Percentiles rank a stretch among this genome's conserved stretches.
phyloP scores from a whole-genome alignment of 2,797 vertebrate genomes.

The Synaphobranchus kaupii region DNA sequence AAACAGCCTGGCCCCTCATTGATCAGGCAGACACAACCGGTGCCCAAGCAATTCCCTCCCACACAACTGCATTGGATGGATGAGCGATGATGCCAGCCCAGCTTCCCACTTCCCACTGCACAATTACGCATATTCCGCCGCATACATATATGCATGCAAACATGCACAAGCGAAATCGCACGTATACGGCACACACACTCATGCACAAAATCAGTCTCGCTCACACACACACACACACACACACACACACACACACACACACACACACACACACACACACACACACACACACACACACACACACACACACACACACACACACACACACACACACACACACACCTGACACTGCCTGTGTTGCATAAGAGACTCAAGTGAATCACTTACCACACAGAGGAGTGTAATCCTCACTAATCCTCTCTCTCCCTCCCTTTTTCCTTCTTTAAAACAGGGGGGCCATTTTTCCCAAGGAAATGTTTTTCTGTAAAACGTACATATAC shows the following conservation, averaged over 20 bases:
- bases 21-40: conserved; percentile 40
- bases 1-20: conserved; percentile 28
- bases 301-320: conserved; percentile 44
- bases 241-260: background rate
- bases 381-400: conserved; percentile 64
- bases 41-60: background rate
- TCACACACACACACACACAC: background rate
- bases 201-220: background rate
- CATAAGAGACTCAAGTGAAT: conserved; percentile 67
- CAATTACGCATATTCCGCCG: conserved; percentile 30
- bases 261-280: conserved; percentile 40
- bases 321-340: background rate
- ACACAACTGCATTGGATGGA: background rate
- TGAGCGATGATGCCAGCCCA: background rate
- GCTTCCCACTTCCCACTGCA: background rate
- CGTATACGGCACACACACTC: background rate
- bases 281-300: conserved; percentile 56
- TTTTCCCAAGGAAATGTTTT: background rate
- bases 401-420: conserved; percentile 53
- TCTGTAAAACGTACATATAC: background rate
- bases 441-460: background rate
- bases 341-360: conserved; percentile 55
- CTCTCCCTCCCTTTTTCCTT: background rate
- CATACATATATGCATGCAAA: conserved; percentile 28
- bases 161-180: background rate